Conservation (phyloP, 2,888 invertebrate genomes). For the Hyposoter dolosus region DNA sequence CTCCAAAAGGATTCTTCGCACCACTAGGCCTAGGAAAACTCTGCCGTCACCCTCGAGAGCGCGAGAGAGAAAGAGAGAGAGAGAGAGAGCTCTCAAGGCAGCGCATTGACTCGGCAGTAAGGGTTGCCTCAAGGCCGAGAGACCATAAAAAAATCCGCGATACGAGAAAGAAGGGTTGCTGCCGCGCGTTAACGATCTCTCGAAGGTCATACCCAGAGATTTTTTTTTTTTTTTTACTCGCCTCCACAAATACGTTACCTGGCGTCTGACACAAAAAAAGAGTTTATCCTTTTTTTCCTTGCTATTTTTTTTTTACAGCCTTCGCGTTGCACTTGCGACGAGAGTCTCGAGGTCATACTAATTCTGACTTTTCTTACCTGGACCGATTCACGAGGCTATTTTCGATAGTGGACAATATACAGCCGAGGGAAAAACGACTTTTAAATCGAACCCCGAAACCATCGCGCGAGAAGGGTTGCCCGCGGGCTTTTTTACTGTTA, state of each 20-base stretch:
- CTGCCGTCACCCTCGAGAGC: constrained; percentile 38
- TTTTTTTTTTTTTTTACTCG: constrained; percentile 45
- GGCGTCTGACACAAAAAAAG: constrained; percentile 59
- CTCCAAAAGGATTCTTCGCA: constrained; percentile 49
- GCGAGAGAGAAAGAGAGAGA: constrained; percentile 2
- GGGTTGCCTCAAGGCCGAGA: constrained; percentile 68
- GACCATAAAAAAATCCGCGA: constrained; percentile 48
- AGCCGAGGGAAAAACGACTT: constrained; percentile 40
- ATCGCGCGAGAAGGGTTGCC: constrained; percentile 61
- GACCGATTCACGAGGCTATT: constrained; percentile 9
- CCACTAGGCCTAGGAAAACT: constrained; percentile 54
- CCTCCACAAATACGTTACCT: constrained; percentile 56
- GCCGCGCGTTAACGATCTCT: constrained; percentile 62
- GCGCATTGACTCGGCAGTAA: constrained; percentile 63
- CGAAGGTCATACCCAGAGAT: constrained; percentile 64
- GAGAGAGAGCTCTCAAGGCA: background rate
- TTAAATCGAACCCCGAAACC: constrained; percentile 48
- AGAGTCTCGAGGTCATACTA: constrained; percentile 61
- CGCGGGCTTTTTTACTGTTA: constrained; percentile 61
- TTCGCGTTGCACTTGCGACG: constrained; percentile 66
- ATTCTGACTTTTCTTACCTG: constrained; percentile 65
- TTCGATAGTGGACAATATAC: constrained; percentile 44
- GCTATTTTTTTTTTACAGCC: constrained; percentile 42
- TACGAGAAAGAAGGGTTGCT: constrained; percentile 67
- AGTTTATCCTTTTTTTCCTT: constrained; percentile 54